Evolutionary conservation across 2,888 invertebrate species (phyloP).

Genomic region (Prenolepis imparis): DNA sequence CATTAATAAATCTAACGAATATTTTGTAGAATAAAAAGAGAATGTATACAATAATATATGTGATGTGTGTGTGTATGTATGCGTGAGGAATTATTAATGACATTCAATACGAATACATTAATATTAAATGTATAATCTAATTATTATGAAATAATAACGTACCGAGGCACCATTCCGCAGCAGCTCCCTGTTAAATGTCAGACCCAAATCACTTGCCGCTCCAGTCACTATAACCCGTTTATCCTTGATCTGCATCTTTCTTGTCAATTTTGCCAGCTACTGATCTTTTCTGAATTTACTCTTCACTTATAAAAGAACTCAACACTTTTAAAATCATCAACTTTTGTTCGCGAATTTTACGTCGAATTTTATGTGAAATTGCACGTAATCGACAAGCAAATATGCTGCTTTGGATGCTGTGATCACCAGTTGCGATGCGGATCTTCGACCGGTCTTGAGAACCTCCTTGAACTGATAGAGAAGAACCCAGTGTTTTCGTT

Average conservation of each 20-base stretch:
- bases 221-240: slow-evolving; percentile 83
- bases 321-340: background rate
- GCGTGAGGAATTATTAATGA: background rate
- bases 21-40: background rate
- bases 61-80: background rate
- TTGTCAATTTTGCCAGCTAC: slow-evolving; percentile 6
- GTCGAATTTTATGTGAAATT: background rate
- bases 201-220: slow-evolving; percentile 79
- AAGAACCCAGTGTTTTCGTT: slow-evolving; percentile 60
- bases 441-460: background rate
- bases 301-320: background rate
- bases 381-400: background rate
- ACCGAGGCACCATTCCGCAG: slow-evolving; percentile 82
- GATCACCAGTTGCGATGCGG: slow-evolving; percentile 34
- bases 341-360: background rate
- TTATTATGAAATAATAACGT: slow-evolving; percentile 63
- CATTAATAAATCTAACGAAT: background rate
- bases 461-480: slow-evolving; percentile 65
- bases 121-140: background rate
- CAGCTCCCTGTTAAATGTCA: slow-evolving; percentile 80
- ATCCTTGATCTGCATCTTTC: slow-evolving; percentile 83
- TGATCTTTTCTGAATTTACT: background rate
- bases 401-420: slow-evolving; percentile 27
- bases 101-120: background rate
- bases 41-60: background rate